These are phyloP conservation scores for Lissonota sp. DNA, from an alignment of 2,888 invertebrate genomes.

Conservation along the genomic window DNA sequence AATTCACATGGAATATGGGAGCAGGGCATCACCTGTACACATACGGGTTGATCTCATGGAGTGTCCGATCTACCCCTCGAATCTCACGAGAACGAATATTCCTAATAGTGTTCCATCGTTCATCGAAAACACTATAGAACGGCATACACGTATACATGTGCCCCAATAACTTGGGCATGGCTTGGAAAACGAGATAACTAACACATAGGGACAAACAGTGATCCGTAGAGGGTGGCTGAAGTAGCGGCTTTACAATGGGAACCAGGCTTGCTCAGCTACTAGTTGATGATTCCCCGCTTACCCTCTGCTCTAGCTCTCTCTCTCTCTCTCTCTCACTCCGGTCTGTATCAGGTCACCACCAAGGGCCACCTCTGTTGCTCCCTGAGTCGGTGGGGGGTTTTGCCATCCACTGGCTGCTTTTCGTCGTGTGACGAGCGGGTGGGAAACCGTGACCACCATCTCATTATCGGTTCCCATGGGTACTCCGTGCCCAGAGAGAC, in stretches of 20 bases:
- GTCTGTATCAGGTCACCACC: conserved; percentile 37
- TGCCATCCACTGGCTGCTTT: conserved; percentile 48
- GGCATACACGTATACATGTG: too few relatives aligned
- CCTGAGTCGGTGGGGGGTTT: conserved; percentile 18
- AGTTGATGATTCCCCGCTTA: conserved; percentile 53
- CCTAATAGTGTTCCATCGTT: too few relatives aligned
- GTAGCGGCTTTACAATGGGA: conserved; percentile 51
- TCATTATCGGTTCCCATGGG: conserved; percentile 84
- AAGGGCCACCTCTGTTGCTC: conserved; percentile 51
- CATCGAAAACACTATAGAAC: too few relatives aligned
- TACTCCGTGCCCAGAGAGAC: conserved; percentile 65
- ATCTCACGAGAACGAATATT: too few relatives aligned
- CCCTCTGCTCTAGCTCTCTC: not conserved
- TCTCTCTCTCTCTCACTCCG: too few relatives aligned
- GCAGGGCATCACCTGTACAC: too few relatives aligned
- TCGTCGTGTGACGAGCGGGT: conserved; percentile 67
- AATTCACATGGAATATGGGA: too few relatives aligned
- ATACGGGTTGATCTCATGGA: too few relatives aligned
- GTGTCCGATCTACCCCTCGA: too few relatives aligned
- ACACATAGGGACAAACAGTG: not conserved
- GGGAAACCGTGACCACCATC: conserved; percentile 83
- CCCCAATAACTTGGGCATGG: too few relatives aligned
- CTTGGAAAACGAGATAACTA: conserved; percentile 1
- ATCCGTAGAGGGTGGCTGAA: conserved; percentile 23
- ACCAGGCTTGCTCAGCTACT: conserved; percentile 26